Percentiles rank a stretch among this genome's conserved stretches.
Evolutionary conservation across 2,113 vertebrate genomes (phyloP).

Genomic region (Apteryx owenii): DNA sequence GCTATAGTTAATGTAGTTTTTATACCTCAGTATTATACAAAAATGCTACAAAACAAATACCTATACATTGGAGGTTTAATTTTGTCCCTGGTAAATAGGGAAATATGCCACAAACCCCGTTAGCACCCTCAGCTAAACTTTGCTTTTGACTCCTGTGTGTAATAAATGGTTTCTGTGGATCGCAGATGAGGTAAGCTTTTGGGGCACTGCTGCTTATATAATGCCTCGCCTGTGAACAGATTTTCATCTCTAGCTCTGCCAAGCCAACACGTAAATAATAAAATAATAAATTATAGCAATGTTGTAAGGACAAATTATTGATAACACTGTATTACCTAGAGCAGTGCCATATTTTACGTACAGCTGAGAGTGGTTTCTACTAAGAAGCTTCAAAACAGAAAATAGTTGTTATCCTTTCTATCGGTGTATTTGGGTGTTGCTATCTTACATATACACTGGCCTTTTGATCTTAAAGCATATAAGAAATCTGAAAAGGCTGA

Average conservation of each 20-base stretch:
- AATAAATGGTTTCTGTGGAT: neutral
- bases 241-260: neutral
- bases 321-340: neutral
- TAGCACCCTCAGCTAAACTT: neutral
- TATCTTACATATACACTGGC: neutral
- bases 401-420: neutral
- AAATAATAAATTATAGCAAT: neutral
- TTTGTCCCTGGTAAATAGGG: neutral
- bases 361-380: neutral
- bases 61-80: neutral
- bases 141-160: neutral
- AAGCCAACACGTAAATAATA: neutral
- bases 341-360: neutral
- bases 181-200: neutral
- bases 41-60: neutral
- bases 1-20: neutral
- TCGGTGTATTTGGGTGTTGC: neutral
- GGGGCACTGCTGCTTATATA: neutral
- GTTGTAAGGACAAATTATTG: neutral
- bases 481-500: neutral
- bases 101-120: neutral
- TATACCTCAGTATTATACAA: neutral
- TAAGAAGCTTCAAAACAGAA: neutral
- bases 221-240: neutral
- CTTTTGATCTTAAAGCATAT: neutral